phyloP scores from a whole-genome alignment of 2,888 invertebrate genomes.

The Tipula confusa region DNA sequence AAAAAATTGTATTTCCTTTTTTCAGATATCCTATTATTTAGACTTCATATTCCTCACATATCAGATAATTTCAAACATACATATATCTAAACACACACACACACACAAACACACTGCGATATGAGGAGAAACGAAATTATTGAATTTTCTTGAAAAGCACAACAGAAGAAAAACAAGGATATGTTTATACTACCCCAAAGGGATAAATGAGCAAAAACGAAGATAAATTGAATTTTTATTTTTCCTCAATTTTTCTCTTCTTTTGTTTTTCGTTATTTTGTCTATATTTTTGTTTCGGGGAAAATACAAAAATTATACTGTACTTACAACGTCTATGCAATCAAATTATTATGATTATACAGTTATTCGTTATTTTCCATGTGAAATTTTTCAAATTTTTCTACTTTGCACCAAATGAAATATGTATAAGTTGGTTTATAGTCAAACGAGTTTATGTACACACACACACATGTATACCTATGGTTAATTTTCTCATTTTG shows the following conservation, averaged over 20 bases:
- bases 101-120: neutral
- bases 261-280: too few relatives aligned
- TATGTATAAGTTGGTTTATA: neutral
- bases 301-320: neutral
- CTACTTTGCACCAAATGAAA: neutral
- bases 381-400: neutral
- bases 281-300: neutral
- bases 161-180: constrained; percentile 3
- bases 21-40: neutral
- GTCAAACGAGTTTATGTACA: too few relatives aligned
- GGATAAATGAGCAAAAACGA: constrained; percentile 4
- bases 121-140: neutral
- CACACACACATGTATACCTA: neutral
- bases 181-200: neutral
- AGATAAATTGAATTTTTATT: constrained; percentile 25
- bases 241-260: neutral
- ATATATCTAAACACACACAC: neutral
- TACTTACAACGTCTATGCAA: neutral
- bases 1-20: neutral
- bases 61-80: neutral
- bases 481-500: neutral
- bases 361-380: neutral
- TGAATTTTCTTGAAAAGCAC: neutral
- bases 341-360: constrained; percentile 25
- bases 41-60: neutral